A percentile compares a stretch with the other conserved stretches of the same genome.
Conservation (phyloP, 1,140 invertebrate genomes). For the Nomia melanderi region DNA sequence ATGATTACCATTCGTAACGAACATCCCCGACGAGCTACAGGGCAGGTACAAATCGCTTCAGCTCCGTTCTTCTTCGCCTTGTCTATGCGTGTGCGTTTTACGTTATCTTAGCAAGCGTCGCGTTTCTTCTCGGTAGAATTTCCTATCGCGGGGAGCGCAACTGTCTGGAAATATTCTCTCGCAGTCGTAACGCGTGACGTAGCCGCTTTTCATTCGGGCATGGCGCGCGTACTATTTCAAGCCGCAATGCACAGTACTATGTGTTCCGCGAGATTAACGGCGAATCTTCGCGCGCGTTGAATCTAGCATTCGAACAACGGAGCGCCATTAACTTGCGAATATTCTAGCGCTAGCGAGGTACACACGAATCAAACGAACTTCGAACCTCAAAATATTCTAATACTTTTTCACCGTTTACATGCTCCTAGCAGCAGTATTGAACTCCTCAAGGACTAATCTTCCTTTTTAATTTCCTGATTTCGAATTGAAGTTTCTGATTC, state of each 20-base stretch:
- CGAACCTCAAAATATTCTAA: too few species aligned
- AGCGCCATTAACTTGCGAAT: background rate
- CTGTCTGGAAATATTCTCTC: background rate
- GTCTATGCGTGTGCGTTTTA: slow-evolving; percentile 11
- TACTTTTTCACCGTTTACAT: too few species aligned
- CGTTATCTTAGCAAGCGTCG: slow-evolving; percentile 26
- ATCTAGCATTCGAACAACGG: slow-evolving; percentile 1
- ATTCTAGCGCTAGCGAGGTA: too few species aligned
- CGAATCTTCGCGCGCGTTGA: background rate
- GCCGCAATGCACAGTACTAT: background rate
- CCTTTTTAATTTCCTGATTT: too few species aligned
- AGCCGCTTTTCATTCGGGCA: background rate
- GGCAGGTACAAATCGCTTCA: slow-evolving; percentile 49
- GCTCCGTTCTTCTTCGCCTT: slow-evolving; percentile 9
- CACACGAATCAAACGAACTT: too few species aligned
- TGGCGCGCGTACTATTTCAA: background rate
- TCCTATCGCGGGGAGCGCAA: background rate
- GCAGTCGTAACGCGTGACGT: background rate
- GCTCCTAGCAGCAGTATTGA: too few species aligned
- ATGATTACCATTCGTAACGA: slow-evolving; percentile 57
- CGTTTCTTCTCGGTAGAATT: background rate
- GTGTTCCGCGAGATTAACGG: slow-evolving; percentile 9
- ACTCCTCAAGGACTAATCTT: too few species aligned
- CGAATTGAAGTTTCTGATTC: too few species aligned
- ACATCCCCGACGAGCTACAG: slow-evolving; percentile 26